Base-by-base conservation (phyloP, 2,797 vertebrate species). In the Gobio occitaniae region DNA sequence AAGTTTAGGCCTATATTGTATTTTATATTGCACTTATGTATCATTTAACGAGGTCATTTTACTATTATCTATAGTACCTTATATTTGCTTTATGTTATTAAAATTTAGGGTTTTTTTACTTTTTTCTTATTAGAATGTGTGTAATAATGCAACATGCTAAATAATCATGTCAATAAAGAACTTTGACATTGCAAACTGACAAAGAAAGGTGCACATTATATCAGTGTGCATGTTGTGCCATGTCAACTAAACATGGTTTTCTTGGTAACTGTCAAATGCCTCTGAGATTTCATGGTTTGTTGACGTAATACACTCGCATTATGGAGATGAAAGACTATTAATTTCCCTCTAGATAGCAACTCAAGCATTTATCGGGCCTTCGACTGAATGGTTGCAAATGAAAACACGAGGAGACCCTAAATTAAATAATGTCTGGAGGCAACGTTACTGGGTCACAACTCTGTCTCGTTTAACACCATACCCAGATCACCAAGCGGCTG, bases 371-470 rank as follows among this genome's bases (percentile, higher is more conserved):
- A 48, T 36, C 6, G 8, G 17, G 74, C 38, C 48, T 63, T 44
- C 25, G 41, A 29, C n/a, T 25, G 77, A 52, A 74, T 44, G 9
- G 68, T 52, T 63, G 54, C 19, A 50, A 80, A 80, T 52, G 68
- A 48, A 72, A 71, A 85, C 84, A 52, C 3, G 59, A 66, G 61
- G 32, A 52, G 32, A 3, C 10, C 8, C 80, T 29, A 74, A 63
- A 65, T 50, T 29, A 69, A 80, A 48, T 48, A 63, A 79, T 32
- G 56, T 59, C 41, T 47, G 75, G 47, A 12, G 52, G 70, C 50
- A 89, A 70, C 74, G 56, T 81, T 86, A 82, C 69, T 77, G 76
- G 83, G 77, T 86, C 86, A 86, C 44, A 69, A 84, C 80, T 86
- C 61, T 59, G 65, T 74, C 70, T 72, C 38, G 48, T 41, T 54